These are phyloP conservation scores for Drosophila austrosaltans DNA, from an alignment of 2,888 invertebrate genomes.

Conservation along the genomic window DNA sequence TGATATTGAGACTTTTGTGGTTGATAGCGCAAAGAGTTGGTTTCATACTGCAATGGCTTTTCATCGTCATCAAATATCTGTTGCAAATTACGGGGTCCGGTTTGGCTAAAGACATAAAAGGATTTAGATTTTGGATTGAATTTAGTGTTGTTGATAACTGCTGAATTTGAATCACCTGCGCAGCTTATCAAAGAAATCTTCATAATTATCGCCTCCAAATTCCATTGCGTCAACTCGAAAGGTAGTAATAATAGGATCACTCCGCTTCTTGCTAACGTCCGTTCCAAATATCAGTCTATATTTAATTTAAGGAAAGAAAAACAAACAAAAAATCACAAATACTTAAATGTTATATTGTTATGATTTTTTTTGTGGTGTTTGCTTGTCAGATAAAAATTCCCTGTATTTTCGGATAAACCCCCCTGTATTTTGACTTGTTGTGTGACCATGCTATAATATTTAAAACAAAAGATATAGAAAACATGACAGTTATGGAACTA, in stretches of 20 bases:
- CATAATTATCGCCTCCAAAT: slow-evolving; percentile 20
- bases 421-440: too few species aligned
- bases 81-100: slow-evolving; percentile 37
- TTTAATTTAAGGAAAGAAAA: not conserved
- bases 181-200: slow-evolving; percentile 39
- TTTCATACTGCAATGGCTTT: slow-evolving; percentile 44
- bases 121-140: not conserved
- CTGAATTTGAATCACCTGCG: slow-evolving; percentile 25
- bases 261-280: not conserved
- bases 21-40: slow-evolving; percentile 48
- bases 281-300: not conserved
- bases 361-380: too few species aligned
- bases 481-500: too few species aligned
- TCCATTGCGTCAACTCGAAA: slow-evolving; percentile 7
- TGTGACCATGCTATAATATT: too few species aligned
- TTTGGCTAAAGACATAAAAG: slow-evolving; percentile 13
- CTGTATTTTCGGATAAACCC: too few species aligned
- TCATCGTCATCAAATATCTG: slow-evolving; percentile 55
- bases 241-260: not conserved
- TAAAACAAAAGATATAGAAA: too few species aligned
- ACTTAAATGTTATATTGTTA: not conserved
- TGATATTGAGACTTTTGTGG: slow-evolving; percentile 21
- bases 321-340: not conserved
- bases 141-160: not conserved
- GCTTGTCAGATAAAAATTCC: too few species aligned